Evolutionary conservation across 2,113 vertebrate species (phyloP), one percentile per base, ranked within the genome.

Genomic region (Notiomystis cincta): DNA sequence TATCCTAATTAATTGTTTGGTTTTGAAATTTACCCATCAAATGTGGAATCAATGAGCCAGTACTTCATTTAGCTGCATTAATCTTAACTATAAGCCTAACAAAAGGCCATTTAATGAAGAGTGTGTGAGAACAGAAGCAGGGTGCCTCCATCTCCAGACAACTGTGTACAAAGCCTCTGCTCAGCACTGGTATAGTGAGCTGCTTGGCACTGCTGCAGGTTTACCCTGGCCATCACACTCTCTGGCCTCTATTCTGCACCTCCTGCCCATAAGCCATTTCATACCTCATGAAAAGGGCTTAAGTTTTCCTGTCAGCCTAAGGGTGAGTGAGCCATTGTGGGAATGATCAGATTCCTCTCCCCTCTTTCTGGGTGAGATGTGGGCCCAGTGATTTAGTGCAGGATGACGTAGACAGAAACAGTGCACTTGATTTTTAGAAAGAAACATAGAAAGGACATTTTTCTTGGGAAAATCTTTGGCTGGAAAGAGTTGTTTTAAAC

Each of bases 101-200:
- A 91, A 95, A 93, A 84, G 69, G 50, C 47, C 15, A 16, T 87
- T 95, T 93, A 81, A 91, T 93, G 79, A 93, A 78, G 54, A 77
- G 18, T 5, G 51, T 93, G 64, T 91, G 72, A 81, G 83, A 95
- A 94, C 24, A 91, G 72, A 96, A 82, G 72, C 81, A 54, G 87
- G 69, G 77, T 89, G 73, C 87, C 84, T 91, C 58, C 38, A 54
- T 73, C 47, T 91, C 44, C 73, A 78, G 69, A 58, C 33, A 47
- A 23, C 65, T 3, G 4, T 38, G 27, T 58, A 89, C 69, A 91
- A 91, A 94, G 89, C 47, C 72, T 66, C 56, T 70, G 73, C 60
- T 37, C 45, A 83, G 54, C 40, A 3, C 54, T 89, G 11, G 16
- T 72, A 12, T 35, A 38, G 42, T 6, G 60, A 73, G 67, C 62